A percentile compares a stretch with the other conserved stretches of the same genome.
Evolutionary conservation across 2,888 invertebrate species (phyloP).

Genomic region (Chesias legatella): DNA sequence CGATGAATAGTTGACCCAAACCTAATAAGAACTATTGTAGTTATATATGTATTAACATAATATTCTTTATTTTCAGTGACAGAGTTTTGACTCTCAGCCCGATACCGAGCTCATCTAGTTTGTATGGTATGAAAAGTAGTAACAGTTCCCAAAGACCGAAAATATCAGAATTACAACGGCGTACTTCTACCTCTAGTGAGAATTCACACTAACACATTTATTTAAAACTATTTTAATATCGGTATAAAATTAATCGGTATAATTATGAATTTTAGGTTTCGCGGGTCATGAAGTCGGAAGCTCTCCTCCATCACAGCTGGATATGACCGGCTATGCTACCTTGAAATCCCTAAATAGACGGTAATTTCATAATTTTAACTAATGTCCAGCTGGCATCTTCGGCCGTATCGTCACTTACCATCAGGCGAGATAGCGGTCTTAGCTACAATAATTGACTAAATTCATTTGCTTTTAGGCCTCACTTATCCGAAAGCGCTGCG

Average conservation of each 20-base stretch:
- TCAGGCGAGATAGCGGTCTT: too few relatives aligned
- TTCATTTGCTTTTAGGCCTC: constrained; percentile 66
- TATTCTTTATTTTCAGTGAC: constrained; percentile 72
- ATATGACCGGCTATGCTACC: constrained; percentile 88
- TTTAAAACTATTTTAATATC: neutral
- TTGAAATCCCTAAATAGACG: constrained; percentile 84
- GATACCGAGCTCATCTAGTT: constrained; percentile 91
- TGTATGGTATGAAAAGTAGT: constrained; percentile 76
- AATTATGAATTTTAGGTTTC: constrained; percentile 51
- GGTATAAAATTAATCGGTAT: constrained; percentile 4
- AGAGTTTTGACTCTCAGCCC: constrained; percentile 91
- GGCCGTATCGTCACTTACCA: too few relatives aligned
- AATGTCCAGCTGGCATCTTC: neutral
- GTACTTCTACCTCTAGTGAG: constrained; percentile 81
- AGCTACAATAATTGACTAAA: too few relatives aligned
- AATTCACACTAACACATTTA: constrained; percentile 16
- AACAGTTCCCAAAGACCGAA: constrained; percentile 62
- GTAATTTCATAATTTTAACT: constrained; percentile 42
- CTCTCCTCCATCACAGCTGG: constrained; percentile 84
- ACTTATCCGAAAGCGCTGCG: constrained; percentile 83
- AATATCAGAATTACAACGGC: constrained; percentile 72
- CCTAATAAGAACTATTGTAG: too few relatives aligned
- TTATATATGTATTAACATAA: too few relatives aligned
- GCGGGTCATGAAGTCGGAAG: constrained; percentile 78
- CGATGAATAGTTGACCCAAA: too few relatives aligned